Base-by-base conservation (phyloP, 1,140 invertebrate genomes). In the Teleopsis dalmanni region DNA sequence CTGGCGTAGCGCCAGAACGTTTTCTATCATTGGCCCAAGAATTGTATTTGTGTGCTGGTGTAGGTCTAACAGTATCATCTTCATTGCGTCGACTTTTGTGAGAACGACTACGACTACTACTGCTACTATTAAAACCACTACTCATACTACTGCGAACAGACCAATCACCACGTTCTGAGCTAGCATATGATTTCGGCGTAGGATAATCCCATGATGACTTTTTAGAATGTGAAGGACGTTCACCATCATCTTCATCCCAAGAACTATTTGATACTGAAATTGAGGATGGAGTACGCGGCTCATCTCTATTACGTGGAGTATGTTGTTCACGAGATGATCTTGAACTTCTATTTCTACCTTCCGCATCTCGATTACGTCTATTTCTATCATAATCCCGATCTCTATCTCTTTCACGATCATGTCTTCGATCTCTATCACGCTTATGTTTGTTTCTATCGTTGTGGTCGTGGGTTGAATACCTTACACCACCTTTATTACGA, bases 151-250 rank as follows among this genome's bases (percentile, higher is more conserved):
- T 63, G 4, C 58, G 48, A 34, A 48, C 57, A 1, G 64, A 71
- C 60, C 58, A 65, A 33, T 67, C 60, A 14, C 51, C 50, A 7
- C 26, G 36, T 18, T 47, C 48, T 18, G 47, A 46, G 10, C 54
- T 49, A 9, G 38, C 51, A 41, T 29, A 51, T 21, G 78, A 65
- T 53, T 76, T 75, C 0, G 93, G 93, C 1, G 93, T 95, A 0
- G 92, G 91, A 62, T 90, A 81, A 73, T 98, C 95, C 92, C 94
- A 98, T 36, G 81, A 81, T 5, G 90, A 93, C 56, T 76, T 77
- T 56, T 75, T 80, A 8, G 62, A 58, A 13, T 81, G 81, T 3
- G 73, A 76, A 23, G 82, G 81, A 51, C 85, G 82, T 55, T 91
- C 87, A 63, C 43, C 40, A 25, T 67, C 64, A 22, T 51, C 50